Conservation (phyloP, 2,113 vertebrate genomes). For the Crotalus tigris region DNA sequence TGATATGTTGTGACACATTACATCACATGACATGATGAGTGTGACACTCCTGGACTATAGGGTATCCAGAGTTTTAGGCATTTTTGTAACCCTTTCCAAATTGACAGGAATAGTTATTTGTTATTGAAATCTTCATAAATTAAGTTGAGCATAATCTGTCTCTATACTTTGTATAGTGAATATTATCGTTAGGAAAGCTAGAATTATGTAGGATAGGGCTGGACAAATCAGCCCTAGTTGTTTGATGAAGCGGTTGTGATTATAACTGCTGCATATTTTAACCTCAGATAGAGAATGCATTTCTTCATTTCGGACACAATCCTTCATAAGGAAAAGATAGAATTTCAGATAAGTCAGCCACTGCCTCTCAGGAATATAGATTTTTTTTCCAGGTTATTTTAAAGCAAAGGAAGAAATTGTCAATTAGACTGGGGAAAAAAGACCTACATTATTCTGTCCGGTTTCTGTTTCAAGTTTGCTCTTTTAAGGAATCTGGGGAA, state of each 20-base stretch:
- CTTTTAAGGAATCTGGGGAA: background rate
- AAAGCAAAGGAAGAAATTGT: background rate
- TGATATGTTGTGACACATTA: too few relatives aligned
- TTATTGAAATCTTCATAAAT: background rate
- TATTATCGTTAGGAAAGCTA: background rate
- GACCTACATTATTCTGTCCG: background rate
- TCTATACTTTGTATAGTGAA: background rate
- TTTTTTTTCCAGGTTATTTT: background rate
- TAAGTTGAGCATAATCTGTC: background rate
- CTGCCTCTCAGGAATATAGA: background rate
- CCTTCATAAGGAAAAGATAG: background rate
- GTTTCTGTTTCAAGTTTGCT: background rate
- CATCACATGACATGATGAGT: too few relatives aligned
- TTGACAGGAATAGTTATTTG: background rate
- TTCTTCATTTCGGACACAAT: background rate
- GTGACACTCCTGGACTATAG: too few relatives aligned
- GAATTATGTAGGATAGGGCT: background rate
- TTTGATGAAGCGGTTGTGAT: background rate
- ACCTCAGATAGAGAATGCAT: background rate
- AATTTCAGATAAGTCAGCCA: background rate
- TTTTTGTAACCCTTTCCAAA: background rate
- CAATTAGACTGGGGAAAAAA: background rate
- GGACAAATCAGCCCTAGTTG: background rate
- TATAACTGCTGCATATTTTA: background rate
- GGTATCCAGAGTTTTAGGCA: background rate